Conservation (phyloP, 2,113 vertebrate species). For the Spea bombifrons region DNA sequence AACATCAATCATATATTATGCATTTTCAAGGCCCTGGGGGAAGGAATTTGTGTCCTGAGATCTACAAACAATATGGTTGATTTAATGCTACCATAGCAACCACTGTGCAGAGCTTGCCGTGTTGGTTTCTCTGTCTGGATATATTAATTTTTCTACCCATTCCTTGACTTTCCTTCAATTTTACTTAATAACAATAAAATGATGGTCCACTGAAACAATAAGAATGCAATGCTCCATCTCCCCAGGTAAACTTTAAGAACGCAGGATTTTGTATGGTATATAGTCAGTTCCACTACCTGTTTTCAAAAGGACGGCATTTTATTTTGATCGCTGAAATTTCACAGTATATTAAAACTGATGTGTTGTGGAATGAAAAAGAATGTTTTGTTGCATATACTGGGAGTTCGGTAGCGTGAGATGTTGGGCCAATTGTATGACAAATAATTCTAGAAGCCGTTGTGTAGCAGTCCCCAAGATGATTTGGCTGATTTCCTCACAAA, state of each 20-base stretch:
- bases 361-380: background rate
- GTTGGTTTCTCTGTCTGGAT: conserved; percentile 29
- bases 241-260: background rate
- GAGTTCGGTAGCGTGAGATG: background rate
- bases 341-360: background rate
- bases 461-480: too few species aligned
- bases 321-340: background rate
- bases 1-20: conserved; percentile 27
- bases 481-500: too few species aligned
- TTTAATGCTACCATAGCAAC: conserved; percentile 45
- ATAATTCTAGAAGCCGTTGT: background rate
- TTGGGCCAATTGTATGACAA: background rate
- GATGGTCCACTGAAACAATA: conserved; percentile 37
- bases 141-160: conserved; percentile 29
- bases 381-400: background rate
- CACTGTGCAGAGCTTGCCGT: conserved; percentile 3
- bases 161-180: conserved; percentile 37
- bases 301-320: background rate
- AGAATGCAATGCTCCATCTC: conserved; percentile 18
- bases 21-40: conserved; percentile 25
- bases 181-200: conserved; percentile 25
- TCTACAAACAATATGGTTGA: conserved; percentile 42
- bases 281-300: conserved; percentile 13
- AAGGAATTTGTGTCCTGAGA: conserved; percentile 23
- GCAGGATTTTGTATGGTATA: conserved; percentile 14